Percentiles rank a stretch among this genome's conserved stretches.
These are phyloP conservation scores for Gandaritis pyraliata DNA, from an alignment of 2,888 invertebrate genomes.

Conservation along the genomic window DNA sequence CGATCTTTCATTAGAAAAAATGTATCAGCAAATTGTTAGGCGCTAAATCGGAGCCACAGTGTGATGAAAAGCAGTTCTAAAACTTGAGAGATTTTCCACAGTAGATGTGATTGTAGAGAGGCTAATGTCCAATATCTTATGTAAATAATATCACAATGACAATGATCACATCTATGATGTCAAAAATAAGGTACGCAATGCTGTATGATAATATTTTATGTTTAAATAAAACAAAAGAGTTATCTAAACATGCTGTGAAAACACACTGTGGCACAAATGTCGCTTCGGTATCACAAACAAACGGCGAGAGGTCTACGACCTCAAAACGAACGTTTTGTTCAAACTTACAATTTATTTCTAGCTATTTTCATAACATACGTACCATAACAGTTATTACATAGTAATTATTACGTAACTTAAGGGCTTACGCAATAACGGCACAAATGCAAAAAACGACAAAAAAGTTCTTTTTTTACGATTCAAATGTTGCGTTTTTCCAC, in stretches of 20 bases:
- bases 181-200: neutral
- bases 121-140: conserved; percentile 13
- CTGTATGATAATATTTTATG: conserved; percentile 1
- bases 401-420: conserved; percentile 15
- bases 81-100: neutral
- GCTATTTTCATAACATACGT: conserved; percentile 45
- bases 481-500: conserved; percentile 12
- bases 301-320: conserved; percentile 24
- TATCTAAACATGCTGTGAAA: conserved; percentile 7
- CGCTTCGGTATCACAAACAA: conserved; percentile 35
- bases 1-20: conserved; percentile 22
- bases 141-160: conserved; percentile 20
- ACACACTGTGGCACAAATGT: conserved; percentile 32
- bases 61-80: conserved; percentile 16
- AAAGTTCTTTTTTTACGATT: neutral
- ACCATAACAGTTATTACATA: conserved; percentile 1
- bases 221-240: neutral
- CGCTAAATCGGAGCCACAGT: conserved; percentile 28
- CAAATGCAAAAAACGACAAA: neutral
- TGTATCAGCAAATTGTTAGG: conserved; percentile 30
- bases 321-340: conserved; percentile 67
- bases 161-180: conserved; percentile 14
- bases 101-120: conserved; percentile 14
- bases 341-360: conserved; percentile 70
- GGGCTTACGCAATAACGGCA: conserved; percentile 10